Evolutionary conservation across 2,113 vertebrate species (phyloP), one percentile per base, ranked within the genome.

Genomic region (Tyto alba): DNA sequence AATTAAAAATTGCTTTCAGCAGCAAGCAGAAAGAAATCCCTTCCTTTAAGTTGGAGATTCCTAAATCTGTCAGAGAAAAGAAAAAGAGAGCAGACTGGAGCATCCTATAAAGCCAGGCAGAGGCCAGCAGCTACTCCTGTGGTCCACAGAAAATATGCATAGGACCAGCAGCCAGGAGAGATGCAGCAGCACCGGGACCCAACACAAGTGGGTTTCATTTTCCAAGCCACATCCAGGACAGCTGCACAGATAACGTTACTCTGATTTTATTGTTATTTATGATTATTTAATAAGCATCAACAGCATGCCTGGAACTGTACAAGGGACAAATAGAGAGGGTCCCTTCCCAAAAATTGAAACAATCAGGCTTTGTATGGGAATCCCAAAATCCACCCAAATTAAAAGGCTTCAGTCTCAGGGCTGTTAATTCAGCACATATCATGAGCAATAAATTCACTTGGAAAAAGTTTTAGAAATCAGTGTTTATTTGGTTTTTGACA

Each of bases 351-450:
- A 96, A 86, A 64, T 12, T 11, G 73, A 87, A 92, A 78, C 19
- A 84, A 45, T 75, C 60, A 48, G 60, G 25, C 36, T 79, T 91
- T 84, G 56, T 72, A 32, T 74, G 45, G 20, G 41, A 95, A 82
- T 66, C 27, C 43, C 76, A 90, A 91, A 90, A 87, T n/a, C 22
- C 52, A 78, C 43, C 12, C 76, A 93, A 78, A 89, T 41, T 62
- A 81, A 86, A 87, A 83, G 21, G 26, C 25, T 90, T 93, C 43
- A 38, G 27, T 60, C 47, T 92, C 4, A 3, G 30, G 23, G 48
- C 43, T 90, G 47, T 84, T 89, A 81, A 90, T 77, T 60, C 69
- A 87, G 43, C 48, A 87, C 1, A 0, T 71, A 90, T 47, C 57
- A 48, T 18, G 7, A 94, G 71, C 55, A 83, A 56, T 63, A 94